phyloP scores from a whole-genome alignment of 2,113 vertebrate species.

The Condylura cristata region DNA sequence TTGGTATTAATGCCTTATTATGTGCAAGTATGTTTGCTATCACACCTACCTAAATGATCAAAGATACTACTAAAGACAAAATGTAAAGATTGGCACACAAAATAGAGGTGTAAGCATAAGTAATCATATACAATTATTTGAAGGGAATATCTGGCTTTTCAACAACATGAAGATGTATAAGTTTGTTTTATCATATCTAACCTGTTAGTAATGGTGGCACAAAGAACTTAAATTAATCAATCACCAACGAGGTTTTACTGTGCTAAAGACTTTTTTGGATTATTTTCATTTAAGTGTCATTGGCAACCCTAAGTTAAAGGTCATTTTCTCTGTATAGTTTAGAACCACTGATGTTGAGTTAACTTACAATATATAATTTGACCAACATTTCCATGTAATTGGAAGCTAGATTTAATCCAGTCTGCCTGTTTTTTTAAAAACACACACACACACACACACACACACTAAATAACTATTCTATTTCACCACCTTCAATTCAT shows the following conservation, averaged over 20 bases:
- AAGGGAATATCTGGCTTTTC: neutral
- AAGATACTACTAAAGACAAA: neutral
- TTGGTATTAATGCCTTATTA: neutral
- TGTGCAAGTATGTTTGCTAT: constrained; percentile 20
- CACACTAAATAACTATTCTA: neutral
- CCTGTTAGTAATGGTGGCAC: neutral
- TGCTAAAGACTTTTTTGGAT: neutral
- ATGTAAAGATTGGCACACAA: neutral
- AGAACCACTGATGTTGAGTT: neutral
- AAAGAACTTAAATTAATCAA: neutral
- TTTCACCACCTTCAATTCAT: neutral
- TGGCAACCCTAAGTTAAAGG: neutral
- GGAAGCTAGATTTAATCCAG: neutral
- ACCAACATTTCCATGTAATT: neutral
- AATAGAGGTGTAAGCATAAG: neutral
- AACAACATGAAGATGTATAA: constrained; percentile 11
- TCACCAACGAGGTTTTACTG: neutral
- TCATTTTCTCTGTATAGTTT: neutral
- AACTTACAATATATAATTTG: neutral
- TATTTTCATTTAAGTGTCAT: neutral
- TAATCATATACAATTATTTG: neutral
- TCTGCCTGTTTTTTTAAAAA: neutral
- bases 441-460: neutral
- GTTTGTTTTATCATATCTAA: neutral
- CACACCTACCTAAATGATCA: neutral